Evolutionary conservation across 92 coral and sea anemone genomes (phyloP).

Genomic region (Palythoa grandis): DNA sequence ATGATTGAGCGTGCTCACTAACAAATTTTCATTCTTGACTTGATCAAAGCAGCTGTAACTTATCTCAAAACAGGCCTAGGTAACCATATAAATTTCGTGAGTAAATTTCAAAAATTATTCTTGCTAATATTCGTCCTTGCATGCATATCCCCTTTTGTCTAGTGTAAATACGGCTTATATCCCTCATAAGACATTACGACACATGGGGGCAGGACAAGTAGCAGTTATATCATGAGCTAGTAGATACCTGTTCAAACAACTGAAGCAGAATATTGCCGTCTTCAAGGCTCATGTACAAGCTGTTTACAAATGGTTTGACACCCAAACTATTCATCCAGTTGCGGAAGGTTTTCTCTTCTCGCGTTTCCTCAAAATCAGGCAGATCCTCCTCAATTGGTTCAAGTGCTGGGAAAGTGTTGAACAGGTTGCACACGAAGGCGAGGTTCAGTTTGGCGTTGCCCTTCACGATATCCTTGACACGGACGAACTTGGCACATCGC

Average conservation of each 20-base stretch:
- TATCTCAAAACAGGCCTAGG: no score
- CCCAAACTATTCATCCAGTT: slow-evolving; percentile 99
- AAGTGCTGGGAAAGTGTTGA: slow-evolving; percentile 83
- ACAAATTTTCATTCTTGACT: no score
- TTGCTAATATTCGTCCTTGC: no score
- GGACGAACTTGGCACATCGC: slow-evolving; percentile 92
- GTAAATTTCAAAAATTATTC: no score
- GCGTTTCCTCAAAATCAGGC: slow-evolving; percentile 89
- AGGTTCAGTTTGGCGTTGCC: slow-evolving; percentile 92
- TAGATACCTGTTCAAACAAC: slow-evolving; percentile 79
- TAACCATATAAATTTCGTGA: no score
- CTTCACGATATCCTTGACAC: slow-evolving; percentile 79
- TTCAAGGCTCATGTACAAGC: slow-evolving; percentile 78
- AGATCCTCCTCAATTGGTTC: slow-evolving; percentile 79
- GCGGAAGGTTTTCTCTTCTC: slow-evolving; percentile 96
- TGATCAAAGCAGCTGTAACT: no score
- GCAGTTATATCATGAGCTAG: background rate
- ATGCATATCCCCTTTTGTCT: no score
- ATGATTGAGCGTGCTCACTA: no score
- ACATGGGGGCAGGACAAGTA: no score
- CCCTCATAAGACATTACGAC: no score
- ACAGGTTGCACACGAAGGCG: slow-evolving; percentile 89
- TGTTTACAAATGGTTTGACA: slow-evolving; percentile 85
- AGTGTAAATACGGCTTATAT: no score
- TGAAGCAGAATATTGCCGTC: slow-evolving; percentile 90